These are phyloP conservation scores for Gallinago stenura DNA, from an alignment of 2,797 vertebrate species.

Conservation along the genomic window DNA sequence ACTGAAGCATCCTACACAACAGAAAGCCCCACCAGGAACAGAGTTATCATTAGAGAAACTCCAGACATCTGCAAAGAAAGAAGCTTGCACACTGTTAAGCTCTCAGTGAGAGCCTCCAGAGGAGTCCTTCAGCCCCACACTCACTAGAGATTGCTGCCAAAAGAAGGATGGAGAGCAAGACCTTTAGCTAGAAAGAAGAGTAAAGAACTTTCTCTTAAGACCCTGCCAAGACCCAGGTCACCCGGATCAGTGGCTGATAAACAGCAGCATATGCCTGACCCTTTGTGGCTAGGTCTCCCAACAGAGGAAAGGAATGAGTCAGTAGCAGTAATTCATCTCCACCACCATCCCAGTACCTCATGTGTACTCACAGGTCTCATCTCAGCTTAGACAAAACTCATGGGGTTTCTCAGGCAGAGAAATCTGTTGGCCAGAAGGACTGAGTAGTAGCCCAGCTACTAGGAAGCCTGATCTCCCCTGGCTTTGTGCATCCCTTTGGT, in stretches of 20 bases:
- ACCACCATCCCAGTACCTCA: background rate
- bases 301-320: background rate
- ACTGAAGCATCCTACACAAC: background rate
- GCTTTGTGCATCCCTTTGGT: background rate
- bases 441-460: background rate
- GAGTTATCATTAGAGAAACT: background rate
- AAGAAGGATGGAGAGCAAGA: background rate
- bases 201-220: background rate
- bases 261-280: background rate
- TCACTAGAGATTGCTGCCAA: background rate
- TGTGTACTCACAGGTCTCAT: background rate
- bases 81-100: background rate
- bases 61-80: background rate
- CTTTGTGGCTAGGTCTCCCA: background rate
- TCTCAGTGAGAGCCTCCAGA: background rate
- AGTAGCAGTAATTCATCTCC: background rate
- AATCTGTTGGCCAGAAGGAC: background rate
- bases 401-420: background rate
- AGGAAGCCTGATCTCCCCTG: background rate
- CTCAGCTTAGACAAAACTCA: background rate
- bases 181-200: background rate
- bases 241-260: background rate
- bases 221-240: background rate
- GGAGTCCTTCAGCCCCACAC: background rate
- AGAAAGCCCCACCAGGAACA: background rate